Base-by-base conservation (phyloP, 1,140 invertebrate species). In the Drosophila insularis region DNA sequence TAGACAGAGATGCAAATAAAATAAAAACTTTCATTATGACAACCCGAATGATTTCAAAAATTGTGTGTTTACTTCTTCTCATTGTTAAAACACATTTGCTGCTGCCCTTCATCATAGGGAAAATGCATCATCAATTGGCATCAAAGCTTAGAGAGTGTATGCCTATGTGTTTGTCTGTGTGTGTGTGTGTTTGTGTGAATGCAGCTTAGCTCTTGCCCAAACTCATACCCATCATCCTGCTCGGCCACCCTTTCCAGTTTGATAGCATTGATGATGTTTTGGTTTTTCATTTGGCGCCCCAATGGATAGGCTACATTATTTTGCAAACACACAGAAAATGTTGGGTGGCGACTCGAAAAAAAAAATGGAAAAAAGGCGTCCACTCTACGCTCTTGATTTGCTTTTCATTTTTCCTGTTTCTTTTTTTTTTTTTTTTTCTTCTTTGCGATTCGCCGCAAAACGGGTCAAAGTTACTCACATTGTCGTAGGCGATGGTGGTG, bases 391-490 rank as follows among this genome's bases (percentile, higher is more conserved):
- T 62, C 73, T 71, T 67, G 62, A 78, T 78, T 77, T 72, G 60
- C 59, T 78, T 61, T 63, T 54, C 63, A 63, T 61, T 55, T 50
- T 50, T 50, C 17, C 43, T 59, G 37, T 35, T 39, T 39, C n/a
- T n/a, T 23, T 46, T 27, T 32, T 56, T 23, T 31, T 13, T 23
- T 63, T 56, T 59, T 62, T 19, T 14, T 35, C 17, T 61, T 63
- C 46, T 63, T 37, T 63, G 27, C 53, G 39, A 60, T 58, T 50
- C 61, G 74, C 74, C 74, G 60, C 75, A 78, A 78, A 78, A 72
- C 74, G 76, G 76, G 76, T 77, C 76, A 78, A 78, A 68, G 69
- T 78, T 73, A 64, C 64, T 72, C 76, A 68, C 31, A 50, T 35
- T 54, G 63, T 37, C 10, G 11, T 37, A 13, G 35, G 35, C 10